These are phyloP conservation scores for Phaedon cochleariae DNA, from an alignment of 2,888 invertebrate species.

Conservation along the genomic window DNA sequence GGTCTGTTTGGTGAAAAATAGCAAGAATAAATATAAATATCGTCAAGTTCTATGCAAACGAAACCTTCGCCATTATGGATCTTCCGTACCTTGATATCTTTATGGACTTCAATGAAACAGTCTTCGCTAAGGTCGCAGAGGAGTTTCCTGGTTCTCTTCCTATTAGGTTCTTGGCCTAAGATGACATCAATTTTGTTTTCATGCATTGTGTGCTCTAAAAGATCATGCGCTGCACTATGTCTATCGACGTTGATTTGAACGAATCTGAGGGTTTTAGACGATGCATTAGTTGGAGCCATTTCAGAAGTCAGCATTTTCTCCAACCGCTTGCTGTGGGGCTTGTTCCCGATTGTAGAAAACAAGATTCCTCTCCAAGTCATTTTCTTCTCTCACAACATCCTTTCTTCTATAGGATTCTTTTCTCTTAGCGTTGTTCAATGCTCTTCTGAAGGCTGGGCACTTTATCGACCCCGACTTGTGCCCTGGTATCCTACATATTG, in stretches of 20 bases:
- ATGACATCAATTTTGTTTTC: neutral
- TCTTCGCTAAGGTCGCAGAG: neutral
- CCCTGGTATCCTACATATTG: conserved; percentile 1
- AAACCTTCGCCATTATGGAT: neutral
- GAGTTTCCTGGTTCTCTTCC: neutral
- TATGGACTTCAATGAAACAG: neutral
- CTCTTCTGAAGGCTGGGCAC: conserved; percentile 2
- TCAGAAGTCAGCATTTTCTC: too few species aligned
- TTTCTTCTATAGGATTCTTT: too few species aligned
- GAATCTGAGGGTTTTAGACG: too few species aligned
- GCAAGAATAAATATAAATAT: neutral
- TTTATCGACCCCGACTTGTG: conserved; percentile 12
- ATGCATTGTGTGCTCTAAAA: too few species aligned
- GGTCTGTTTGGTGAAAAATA: conserved; percentile 1
- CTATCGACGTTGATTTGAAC: too few species aligned
- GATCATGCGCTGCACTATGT: too few species aligned
- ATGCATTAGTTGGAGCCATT: too few species aligned
- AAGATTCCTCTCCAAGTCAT: neutral
- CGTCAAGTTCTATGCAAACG: neutral
- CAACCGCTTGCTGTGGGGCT: too few species aligned
- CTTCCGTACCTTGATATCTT: neutral
- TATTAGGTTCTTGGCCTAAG: neutral
- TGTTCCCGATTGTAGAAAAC: too few species aligned
- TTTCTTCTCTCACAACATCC: neutral
- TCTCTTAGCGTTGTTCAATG: neutral